Evolutionary conservation across 2,797 vertebrate species (phyloP), one percentile per base, ranked within the genome.

Genomic region (Phoebastria nigripes): DNA sequence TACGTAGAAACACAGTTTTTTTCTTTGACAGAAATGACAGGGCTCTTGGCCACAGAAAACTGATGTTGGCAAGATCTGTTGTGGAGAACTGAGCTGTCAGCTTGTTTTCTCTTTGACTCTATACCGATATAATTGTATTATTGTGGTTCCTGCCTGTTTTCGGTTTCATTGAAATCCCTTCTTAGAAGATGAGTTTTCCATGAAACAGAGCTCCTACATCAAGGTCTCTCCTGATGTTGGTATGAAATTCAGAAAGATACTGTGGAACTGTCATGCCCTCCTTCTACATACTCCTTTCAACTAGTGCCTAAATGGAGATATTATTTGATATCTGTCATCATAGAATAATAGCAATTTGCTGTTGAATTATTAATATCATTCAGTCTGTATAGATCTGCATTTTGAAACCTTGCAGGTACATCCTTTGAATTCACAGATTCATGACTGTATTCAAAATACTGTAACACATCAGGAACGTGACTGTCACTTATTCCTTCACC

Each of bases 401-500:
- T 69, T 77, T 52, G 86, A 65, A 80, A 83, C 42, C 21, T 42
- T 69, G 44, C 39, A 80, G 33, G n/a, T 47, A 41, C 6, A 21
- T 70, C 24, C 25, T 77, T 91, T 93, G 63, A 84, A 84, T 89
- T 93, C 65, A 90, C 44, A 85, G 37, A 54, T 37, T 93, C 28
- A 12, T 62, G 46, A 28, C 49, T 71, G 29, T 71, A 35, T 80
- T 87, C 77, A 94, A 95, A 73, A 35, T n/a, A 51, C 28, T 56
- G 12, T 82, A 91, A 63, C 26, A 46, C 28, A 74, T 80, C 67
- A 77, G 65, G 54, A 94, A 80, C 3, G 1, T 83, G 82, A 87
- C 85, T 96, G 52, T 87, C 44, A 62, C 39, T 94, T 87, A 51
- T 55, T 89, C 67, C 46, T 96, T 89, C 59, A 71, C 81, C 56